Conservation (phyloP, 1,140 invertebrate species). For the Brachionus rubens region DNA sequence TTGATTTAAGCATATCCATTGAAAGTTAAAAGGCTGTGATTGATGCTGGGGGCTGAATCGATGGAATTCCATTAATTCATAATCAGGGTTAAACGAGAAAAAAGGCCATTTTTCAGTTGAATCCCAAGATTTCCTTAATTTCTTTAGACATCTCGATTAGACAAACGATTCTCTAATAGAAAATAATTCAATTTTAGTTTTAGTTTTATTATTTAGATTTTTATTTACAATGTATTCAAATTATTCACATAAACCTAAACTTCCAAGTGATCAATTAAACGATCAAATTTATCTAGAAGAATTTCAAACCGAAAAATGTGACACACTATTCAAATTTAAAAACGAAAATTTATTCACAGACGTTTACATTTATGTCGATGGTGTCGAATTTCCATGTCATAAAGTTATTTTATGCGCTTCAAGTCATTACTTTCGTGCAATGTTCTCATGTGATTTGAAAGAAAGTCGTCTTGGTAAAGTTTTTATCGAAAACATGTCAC, state of each 20-base stretch:
- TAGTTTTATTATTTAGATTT: no score
- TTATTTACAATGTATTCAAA: not conserved
- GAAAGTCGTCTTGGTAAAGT: constrained; percentile 57
- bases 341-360: constrained; percentile 47
- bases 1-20: no score
- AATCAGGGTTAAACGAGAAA: no score
- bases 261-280: no score
- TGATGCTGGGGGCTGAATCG: no score
- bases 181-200: no score
- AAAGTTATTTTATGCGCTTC: constrained; percentile 59
- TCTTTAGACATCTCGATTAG: no score
- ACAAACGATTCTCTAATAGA: no score
- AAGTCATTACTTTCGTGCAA: constrained; percentile 62
- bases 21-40: no score
- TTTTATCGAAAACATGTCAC: constrained; percentile 55
- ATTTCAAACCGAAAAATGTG: constrained; percentile 12
- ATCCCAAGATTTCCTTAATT: no score
- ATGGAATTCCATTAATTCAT: no score
- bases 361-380: constrained; percentile 45
- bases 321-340: constrained; percentile 3
- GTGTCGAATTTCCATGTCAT: constrained; percentile 56
- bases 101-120: no score
- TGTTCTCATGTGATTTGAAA: constrained; percentile 61
- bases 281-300: not conserved
- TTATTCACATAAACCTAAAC: not conserved